Base-by-base conservation (phyloP, 2,888 invertebrate genomes). In the Campoplex capitator region DNA sequence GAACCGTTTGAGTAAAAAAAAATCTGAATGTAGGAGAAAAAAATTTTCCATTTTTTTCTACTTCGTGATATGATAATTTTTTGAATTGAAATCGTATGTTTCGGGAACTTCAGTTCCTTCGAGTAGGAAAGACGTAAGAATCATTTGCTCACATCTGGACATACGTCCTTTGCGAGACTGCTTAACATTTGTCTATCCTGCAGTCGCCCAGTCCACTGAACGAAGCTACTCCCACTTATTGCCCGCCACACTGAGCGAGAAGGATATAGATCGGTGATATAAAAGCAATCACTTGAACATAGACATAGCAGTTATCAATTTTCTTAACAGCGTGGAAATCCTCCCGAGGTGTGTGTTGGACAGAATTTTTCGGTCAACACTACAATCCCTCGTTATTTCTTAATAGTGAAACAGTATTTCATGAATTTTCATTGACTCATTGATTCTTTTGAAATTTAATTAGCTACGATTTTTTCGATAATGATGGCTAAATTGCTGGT, bases 241-340 rank as follows among this genome's bases (percentile, higher is more conserved):
- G 67, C 84, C 86, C 71, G 86, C 78, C 81, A 84, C 81, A 84
- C 84, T 83, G 51, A 77, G 84, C 71, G 77, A 74, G 62, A 73
- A 67, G 45, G 67, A 56, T 67, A 54, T 58, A 73, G 51, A 51
- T 80, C 42, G 65, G 51, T 58, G 77, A 77, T 82, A 85, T 88
- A 86, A 79, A 86, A 84, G 81, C 68, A 77, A 54, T 68, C 38
- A 81, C 80, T 81, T 70, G 76, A 70, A 38, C 80, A 73, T 58
- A 42, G 73, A 28, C 38, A 56, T 56, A 23, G 76, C 76, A 71
- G 79, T 82, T 76, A 23, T 83, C 62, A 23, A 84, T 87, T 86
- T 84, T 78, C 84, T 45, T 51, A 23, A 58, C 79, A 71, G 23
- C 56, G 78, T 32, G 77, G 28, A 67, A 75, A 38, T 54, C 51